These are phyloP conservation scores for Actinia tenebrosa DNA, from an alignment of 64 coral and sea anemone species.

Conservation along the genomic window DNA sequence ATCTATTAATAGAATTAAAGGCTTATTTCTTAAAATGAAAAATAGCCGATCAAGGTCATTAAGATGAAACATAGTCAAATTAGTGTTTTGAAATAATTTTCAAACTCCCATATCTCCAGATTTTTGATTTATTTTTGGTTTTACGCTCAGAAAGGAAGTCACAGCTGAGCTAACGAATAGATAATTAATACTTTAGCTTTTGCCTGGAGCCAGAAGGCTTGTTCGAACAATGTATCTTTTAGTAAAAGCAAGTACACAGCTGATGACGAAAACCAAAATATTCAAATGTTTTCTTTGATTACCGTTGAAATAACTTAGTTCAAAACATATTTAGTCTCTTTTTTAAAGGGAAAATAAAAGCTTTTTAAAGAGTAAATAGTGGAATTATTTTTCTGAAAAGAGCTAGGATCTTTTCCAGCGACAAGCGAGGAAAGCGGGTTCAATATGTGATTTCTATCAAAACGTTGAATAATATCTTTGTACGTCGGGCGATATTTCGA, in stretches of 20 bases:
- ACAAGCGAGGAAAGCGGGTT: background rate
- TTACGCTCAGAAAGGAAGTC: background rate
- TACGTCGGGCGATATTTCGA: background rate
- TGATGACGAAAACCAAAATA: background rate
- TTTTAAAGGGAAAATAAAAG: background rate
- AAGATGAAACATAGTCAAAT: background rate
- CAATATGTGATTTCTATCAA: background rate
- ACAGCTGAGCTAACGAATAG: background rate
- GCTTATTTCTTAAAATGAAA: background rate
- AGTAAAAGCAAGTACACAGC: background rate
- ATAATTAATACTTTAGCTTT: background rate
- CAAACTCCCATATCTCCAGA: background rate
- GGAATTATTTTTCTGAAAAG: background rate
- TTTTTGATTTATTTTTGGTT: background rate
- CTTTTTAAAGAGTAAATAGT: background rate
- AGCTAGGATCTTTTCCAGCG: background rate
- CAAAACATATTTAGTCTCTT: background rate
- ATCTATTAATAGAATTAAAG: background rate
- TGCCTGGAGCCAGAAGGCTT: background rate
- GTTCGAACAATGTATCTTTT: background rate
- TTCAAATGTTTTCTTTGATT: slow-evolving; percentile 2
- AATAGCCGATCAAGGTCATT: background rate
- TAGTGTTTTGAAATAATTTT: background rate
- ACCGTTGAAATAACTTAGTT: background rate
- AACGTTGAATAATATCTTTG: background rate